Percentiles rank a stretch among this genome's conserved stretches.
Evolutionary conservation across 2,888 invertebrate species (phyloP).

Genomic region (Eupithecia insigniata): DNA sequence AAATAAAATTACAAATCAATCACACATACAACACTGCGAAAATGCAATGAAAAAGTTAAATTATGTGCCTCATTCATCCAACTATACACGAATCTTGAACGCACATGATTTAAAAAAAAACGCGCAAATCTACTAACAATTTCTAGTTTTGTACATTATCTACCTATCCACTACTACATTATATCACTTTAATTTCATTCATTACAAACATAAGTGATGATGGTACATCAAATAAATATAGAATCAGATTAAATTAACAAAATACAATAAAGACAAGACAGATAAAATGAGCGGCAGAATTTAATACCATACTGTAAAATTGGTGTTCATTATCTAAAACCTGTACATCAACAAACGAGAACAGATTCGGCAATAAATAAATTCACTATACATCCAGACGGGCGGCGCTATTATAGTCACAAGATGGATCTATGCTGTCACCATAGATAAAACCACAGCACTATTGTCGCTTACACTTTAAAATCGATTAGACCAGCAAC

Average conservation of each 20-base stretch:
- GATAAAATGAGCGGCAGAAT: conserved; percentile 66
- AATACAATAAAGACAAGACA: conserved; percentile 56
- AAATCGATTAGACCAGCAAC: conserved; percentile 69
- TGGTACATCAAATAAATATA: conserved; percentile 72
- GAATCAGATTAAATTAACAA: conserved; percentile 66
- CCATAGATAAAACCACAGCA: conserved; percentile 82
- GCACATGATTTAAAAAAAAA: conserved; percentile 80
- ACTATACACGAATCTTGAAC: conserved; percentile 72
- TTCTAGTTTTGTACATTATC: conserved; percentile 79
- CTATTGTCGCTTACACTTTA: conserved; percentile 81
- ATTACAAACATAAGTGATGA: conserved; percentile 64
- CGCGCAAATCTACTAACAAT: conserved; percentile 77
- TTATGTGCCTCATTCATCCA: conserved; percentile 66
- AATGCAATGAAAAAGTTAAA: conserved; percentile 76
- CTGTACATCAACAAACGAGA: conserved; percentile 77
- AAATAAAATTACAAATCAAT: conserved; percentile 78
- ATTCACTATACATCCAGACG: conserved; percentile 80
- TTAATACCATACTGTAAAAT: conserved; percentile 72
- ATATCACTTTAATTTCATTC: conserved; percentile 76
- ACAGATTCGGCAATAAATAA: conserved; percentile 80
- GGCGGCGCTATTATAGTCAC: conserved; percentile 70
- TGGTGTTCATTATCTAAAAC: conserved; percentile 67
- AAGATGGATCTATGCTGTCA: conserved; percentile 75
- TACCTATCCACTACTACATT: conserved; percentile 67
- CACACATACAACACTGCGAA: conserved; percentile 73